Conservation (phyloP, 2,113 vertebrate genomes). For the Holacanthus passer region DNA sequence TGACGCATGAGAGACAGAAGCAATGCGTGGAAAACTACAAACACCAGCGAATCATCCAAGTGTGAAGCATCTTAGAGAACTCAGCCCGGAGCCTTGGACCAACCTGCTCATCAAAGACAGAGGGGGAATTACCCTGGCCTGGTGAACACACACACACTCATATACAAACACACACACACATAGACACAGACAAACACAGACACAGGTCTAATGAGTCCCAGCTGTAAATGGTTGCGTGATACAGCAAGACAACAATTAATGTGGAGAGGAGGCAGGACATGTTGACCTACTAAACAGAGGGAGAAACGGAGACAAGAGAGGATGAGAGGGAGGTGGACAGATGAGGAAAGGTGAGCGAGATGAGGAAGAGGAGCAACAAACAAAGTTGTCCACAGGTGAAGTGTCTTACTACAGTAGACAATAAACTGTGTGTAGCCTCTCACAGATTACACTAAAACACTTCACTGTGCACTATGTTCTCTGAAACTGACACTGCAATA, state of each 20-base stretch:
- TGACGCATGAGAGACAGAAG: slow-evolving; percentile 47
- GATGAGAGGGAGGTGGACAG: slow-evolving; percentile 11
- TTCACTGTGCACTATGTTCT: background rate
- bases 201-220: slow-evolving; percentile 74
- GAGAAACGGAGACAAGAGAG: slow-evolving; percentile 3
- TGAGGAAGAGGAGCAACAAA: background rate
- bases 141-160: slow-evolving; percentile 29
- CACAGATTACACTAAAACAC: slow-evolving; percentile 1
- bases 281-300: slow-evolving; percentile 74
- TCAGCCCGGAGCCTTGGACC: slow-evolving; percentile 58
- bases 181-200: slow-evolving; percentile 51
- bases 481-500: slow-evolving; percentile 5
- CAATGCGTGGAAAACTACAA: slow-evolving; percentile 69
- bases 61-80: slow-evolving; percentile 65
- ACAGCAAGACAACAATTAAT: slow-evolving; percentile 79
- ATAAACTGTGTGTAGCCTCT: background rate
- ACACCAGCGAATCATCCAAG: slow-evolving; percentile 56
- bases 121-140: slow-evolving; percentile 67
- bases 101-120: slow-evolving; percentile 73
- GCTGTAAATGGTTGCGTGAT: slow-evolving; percentile 77
- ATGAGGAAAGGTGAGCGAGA: slow-evolving; percentile 37
- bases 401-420: background rate
- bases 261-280: slow-evolving; percentile 68
- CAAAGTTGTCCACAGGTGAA: background rate
- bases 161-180: slow-evolving; percentile 24